Conservation (phyloP, 2,888 invertebrate species). For the Cryptophagus acutangulus region DNA sequence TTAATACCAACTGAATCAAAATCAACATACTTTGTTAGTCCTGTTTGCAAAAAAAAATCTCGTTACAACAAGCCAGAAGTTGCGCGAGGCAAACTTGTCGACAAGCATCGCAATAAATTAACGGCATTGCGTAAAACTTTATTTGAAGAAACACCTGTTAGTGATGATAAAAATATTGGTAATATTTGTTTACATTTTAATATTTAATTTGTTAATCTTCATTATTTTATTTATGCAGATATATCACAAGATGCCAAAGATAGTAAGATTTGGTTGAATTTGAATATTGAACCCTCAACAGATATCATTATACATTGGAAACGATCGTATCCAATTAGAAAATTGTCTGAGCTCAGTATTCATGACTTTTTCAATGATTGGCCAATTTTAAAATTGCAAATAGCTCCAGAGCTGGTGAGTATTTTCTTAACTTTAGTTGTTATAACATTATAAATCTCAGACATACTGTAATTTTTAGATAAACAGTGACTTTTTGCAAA, state of each 20-base stretch:
- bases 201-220: not conserved
- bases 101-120: not conserved
- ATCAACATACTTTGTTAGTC: not conserved
- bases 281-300: not conserved
- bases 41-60: not conserved
- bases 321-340: not conserved
- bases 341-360: not conserved
- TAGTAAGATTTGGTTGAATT: not conserved
- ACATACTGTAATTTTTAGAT: too few species aligned
- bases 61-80: not conserved
- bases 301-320: not conserved
- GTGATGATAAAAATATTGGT: too few species aligned
- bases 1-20: not conserved
- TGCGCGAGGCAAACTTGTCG: not conserved
- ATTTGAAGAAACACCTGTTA: too few species aligned
- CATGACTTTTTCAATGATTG: not conserved
- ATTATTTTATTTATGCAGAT: not conserved
- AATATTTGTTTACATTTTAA: not conserved
- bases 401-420: not conserved
- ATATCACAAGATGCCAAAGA: not conserved
- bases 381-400: not conserved
- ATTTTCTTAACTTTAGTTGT: too few species aligned
- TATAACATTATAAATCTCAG: too few species aligned
- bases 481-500: too few species aligned
- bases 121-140: too few species aligned